Evolutionary conservation across 2,113 vertebrate species (phyloP).

Genomic region (Chionis minor): DNA sequence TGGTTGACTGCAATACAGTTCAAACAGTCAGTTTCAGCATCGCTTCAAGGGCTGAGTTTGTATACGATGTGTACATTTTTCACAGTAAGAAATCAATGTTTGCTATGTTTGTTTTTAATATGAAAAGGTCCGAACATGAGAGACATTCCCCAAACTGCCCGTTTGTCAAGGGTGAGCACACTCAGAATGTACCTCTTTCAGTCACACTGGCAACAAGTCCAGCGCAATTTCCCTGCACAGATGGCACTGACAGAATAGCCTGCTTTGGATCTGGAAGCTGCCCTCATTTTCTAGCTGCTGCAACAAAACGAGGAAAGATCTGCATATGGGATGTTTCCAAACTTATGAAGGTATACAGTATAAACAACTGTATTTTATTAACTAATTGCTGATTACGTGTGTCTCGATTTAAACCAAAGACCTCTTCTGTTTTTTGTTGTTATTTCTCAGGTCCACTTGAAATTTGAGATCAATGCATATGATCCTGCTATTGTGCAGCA

Average conservation of each 20-base stretch:
- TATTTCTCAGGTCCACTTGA: conserved; percentile 90
- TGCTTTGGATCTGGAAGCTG: conserved; percentile 98
- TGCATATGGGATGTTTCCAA: conserved; percentile 99
- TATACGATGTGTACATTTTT: background rate
- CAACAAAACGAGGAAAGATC: conserved; percentile 96
- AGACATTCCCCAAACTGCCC: conserved; percentile 98
- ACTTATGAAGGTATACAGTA: conserved; percentile 92
- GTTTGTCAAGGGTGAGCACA: conserved; percentile 98
- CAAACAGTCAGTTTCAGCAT: background rate
- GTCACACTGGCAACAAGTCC: conserved; percentile 97
- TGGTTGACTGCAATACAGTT: background rate
- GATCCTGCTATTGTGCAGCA: conserved; percentile 94
- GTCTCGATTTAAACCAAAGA: background rate
- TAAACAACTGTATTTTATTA: background rate
- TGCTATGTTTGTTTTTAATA: conserved; percentile 28
- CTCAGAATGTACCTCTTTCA: conserved; percentile 97
- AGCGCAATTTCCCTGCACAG: conserved; percentile 91
- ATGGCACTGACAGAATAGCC: conserved; percentile 92
- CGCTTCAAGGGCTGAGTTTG: background rate
- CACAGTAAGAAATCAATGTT: background rate
- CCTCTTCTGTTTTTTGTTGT: conserved; percentile 12
- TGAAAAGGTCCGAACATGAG: conserved; percentile 95
- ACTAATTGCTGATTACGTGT: background rate
- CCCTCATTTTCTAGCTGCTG: conserved; percentile 94
- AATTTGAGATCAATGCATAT: conserved; percentile 97